These are phyloP conservation scores for Herpailurus yagouaroundi DNA, from an alignment of 2,113 vertebrate genomes.

Conservation along the genomic window DNA sequence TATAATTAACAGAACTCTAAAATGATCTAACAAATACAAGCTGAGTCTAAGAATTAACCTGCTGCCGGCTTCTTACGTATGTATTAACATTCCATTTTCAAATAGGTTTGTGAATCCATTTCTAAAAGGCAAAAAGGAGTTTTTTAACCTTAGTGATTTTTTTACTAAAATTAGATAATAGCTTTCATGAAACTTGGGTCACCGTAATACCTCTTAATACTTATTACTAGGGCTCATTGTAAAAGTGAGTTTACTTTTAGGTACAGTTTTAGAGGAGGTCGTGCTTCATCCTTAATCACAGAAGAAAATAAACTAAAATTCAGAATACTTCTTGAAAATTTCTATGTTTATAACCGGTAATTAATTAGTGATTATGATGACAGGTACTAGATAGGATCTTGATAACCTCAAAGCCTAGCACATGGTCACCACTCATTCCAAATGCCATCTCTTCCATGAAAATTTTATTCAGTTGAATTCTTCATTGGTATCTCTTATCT, in stretches of 20 bases:
- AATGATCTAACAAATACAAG: conserved; percentile 40
- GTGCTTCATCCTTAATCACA: conserved; percentile 43
- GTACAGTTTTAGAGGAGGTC: not conserved
- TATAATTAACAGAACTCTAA: conserved; percentile 57
- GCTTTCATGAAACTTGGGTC: not conserved
- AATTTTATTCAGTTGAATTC: not conserved
- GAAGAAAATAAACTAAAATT: conserved; percentile 29
- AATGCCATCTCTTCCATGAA: not conserved
- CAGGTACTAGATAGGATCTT: not conserved
- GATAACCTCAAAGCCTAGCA: not conserved
- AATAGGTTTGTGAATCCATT: not conserved
- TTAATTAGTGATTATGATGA: not conserved
- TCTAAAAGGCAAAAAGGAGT: conserved; percentile 31
- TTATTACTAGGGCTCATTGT: not conserved
- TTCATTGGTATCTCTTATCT: not conserved
- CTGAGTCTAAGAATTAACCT: conserved; percentile 40
- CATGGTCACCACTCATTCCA: not conserved
- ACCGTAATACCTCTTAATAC: not conserved
- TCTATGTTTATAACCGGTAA: not conserved
- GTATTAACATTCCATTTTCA: conserved; percentile 29
- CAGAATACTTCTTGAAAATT: not conserved
- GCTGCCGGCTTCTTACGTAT: not conserved
- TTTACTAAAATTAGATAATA: conserved; percentile 15
- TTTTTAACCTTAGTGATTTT: conserved; percentile 30
- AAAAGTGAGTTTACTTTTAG: not conserved